A percentile compares a stretch with the other conserved stretches of the same genome.
Evolutionary conservation across 1,140 invertebrate genomes (phyloP).

Genomic region (Lethocerus indicus): DNA sequence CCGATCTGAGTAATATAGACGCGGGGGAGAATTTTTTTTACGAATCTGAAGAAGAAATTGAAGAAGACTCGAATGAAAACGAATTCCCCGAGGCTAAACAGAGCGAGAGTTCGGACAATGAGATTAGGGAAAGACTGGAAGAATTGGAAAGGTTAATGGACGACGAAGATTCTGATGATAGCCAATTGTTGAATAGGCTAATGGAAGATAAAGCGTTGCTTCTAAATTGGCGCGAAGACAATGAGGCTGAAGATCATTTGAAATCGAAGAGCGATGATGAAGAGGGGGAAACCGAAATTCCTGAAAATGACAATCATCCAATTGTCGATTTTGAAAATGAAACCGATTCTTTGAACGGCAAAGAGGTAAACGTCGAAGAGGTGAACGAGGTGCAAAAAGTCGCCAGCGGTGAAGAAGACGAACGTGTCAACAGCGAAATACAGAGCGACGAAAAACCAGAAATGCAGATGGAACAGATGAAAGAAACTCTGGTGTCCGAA

Average conservation of each 20-base stretch:
- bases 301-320: background rate
- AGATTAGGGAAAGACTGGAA: background rate
- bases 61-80: background rate
- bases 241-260: background rate
- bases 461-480: background rate
- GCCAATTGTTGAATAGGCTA: background rate
- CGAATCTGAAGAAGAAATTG: background rate
- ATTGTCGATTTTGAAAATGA: background rate
- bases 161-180: background rate
- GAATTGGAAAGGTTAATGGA: background rate
- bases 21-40: too few species aligned
- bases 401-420: too few species aligned
- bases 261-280: background rate
- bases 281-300: background rate
- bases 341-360: background rate
- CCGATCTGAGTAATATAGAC: too few species aligned
- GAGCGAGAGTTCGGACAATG: background rate
- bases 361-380: background rate
- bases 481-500: constrained; percentile 7
- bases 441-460: too few species aligned
- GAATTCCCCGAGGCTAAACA: background rate
- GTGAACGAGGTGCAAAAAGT: background rate
- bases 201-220: background rate
- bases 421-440: too few species aligned
- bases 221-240: background rate